These are phyloP conservation scores for Panulirus ornatus DNA, from an alignment of 1,140 invertebrate genomes.

Conservation along the genomic window DNA sequence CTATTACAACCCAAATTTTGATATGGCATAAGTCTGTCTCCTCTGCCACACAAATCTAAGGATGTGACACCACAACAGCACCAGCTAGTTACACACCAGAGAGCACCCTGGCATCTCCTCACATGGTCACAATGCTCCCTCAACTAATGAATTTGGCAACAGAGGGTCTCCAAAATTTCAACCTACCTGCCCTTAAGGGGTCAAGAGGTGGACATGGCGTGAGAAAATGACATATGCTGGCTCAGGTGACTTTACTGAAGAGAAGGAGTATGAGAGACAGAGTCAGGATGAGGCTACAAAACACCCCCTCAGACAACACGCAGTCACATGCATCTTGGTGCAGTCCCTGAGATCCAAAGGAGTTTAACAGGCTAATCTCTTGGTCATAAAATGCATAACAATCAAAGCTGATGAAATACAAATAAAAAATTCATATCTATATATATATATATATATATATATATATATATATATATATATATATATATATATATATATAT, in stretches of 20 bases:
- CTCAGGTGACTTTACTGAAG: slow-evolving; percentile 62
- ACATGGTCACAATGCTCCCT: slow-evolving; percentile 50
- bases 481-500: no score
- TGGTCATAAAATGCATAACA: slow-evolving; percentile 33
- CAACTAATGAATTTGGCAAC: slow-evolving; percentile 10
- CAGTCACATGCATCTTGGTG: slow-evolving; percentile 59
- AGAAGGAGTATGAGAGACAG: slow-evolving; percentile 68
- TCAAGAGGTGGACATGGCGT: slow-evolving; percentile 54
- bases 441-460: no score
- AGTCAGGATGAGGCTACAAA: slow-evolving; percentile 63
- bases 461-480: no score
- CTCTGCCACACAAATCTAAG: not conserved
- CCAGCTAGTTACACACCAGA: slow-evolving; percentile 57
- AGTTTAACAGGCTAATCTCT: not conserved
- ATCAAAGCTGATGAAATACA: no score
- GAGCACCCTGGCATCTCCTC: slow-evolving; percentile 57
- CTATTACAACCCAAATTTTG: slow-evolving; percentile 30
- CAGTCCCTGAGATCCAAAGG: slow-evolving; percentile 47
- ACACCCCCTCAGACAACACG: slow-evolving; percentile 70
- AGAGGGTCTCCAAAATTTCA: slow-evolving; percentile 22
- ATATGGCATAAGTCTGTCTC: not conserved
- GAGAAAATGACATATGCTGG: slow-evolving; percentile 68
- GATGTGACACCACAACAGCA: slow-evolving; percentile 45
- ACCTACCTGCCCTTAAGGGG: slow-evolving; percentile 61
- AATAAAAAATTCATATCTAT: not conserved